Percentiles rank a stretch among this genome's conserved stretches.
Evolutionary conservation across 2,113 vertebrate species (phyloP).

Genomic region (Solea senegalensis): DNA sequence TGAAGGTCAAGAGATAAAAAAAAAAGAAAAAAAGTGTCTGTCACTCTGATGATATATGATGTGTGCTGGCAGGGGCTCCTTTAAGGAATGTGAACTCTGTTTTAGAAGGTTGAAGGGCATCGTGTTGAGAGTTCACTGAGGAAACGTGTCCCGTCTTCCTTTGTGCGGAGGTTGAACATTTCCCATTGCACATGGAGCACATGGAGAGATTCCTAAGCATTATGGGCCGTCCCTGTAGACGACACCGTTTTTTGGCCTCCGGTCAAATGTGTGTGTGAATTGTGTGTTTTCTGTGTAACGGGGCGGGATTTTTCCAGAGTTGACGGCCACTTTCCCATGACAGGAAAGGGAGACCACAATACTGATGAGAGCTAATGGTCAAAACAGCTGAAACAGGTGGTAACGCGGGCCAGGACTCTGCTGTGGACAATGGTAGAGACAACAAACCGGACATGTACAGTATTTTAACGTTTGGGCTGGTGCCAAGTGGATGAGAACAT

Average conservation of each 20-base stretch:
- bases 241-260: constrained; percentile 60
- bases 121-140: constrained; percentile 46
- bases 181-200: constrained; percentile 64
- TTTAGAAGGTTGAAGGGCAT: constrained; percentile 1
- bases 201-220: constrained; percentile 27
- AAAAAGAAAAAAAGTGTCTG: not conserved
- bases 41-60: constrained; percentile 17
- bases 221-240: constrained; percentile 16
- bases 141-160: constrained; percentile 61
- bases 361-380: constrained; percentile 72
- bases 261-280: constrained; percentile 26
- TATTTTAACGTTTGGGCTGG: constrained; percentile 26
- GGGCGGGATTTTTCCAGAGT: constrained; percentile 43
- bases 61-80: constrained; percentile 40
- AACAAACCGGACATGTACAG: constrained; percentile 32
- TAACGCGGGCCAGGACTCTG: constrained; percentile 36
- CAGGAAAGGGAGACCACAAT: constrained; percentile 66
- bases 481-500: constrained; percentile 35
- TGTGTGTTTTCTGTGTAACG: not conserved
- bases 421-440: constrained; percentile 58
- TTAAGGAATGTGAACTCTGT: constrained; percentile 47
- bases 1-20: constrained; percentile 21
- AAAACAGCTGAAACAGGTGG: constrained; percentile 76
- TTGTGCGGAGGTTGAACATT: constrained; percentile 65
- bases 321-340: constrained; percentile 63